phyloP scores from a whole-genome alignment of 1,140 invertebrate species.

The Pristionchus pacificus region DNA sequence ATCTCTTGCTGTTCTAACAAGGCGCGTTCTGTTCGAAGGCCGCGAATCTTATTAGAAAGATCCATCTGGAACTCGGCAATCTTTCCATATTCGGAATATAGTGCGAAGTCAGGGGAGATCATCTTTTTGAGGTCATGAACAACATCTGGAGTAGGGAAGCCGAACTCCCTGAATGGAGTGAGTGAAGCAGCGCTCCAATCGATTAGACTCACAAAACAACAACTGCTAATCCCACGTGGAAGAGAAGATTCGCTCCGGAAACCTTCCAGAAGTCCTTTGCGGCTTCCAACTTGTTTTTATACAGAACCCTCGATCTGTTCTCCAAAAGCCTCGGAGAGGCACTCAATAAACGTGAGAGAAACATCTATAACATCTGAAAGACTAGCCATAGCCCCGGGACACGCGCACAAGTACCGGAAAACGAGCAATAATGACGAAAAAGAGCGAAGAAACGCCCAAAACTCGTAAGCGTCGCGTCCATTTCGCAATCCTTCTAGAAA shows the following conservation, averaged over 20 bases:
- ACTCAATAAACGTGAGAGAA: background rate
- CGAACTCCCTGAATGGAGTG: constrained; percentile 24
- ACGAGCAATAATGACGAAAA: no score
- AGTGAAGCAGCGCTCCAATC: background rate
- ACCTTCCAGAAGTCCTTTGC: constrained; percentile 26
- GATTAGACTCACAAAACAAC: constrained; percentile 20
- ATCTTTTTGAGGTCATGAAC: constrained; percentile 24
- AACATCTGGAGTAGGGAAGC: constrained; percentile 25
- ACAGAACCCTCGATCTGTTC: constrained; percentile 15
- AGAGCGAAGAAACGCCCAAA: no score
- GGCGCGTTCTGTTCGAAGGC: constrained; percentile 1
- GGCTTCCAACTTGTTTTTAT: constrained; percentile 18
- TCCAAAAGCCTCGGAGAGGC: constrained; percentile 13
- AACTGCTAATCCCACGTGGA: constrained; percentile 17
- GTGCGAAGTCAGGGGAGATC: constrained; percentile 27
- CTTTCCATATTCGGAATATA: constrained; percentile 22
- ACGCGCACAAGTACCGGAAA: no score
- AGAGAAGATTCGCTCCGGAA: constrained; percentile 23
- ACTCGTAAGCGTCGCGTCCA: no score
- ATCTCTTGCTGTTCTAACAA: constrained; percentile 11
- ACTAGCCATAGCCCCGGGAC: no score
- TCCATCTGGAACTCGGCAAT: constrained; percentile 21
- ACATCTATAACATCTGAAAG: background rate
- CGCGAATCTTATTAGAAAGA: constrained; percentile 18
- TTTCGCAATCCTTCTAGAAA: no score